Conservation (phyloP, 2,888 invertebrate genomes). For the Geophilus truncorum region DNA sequence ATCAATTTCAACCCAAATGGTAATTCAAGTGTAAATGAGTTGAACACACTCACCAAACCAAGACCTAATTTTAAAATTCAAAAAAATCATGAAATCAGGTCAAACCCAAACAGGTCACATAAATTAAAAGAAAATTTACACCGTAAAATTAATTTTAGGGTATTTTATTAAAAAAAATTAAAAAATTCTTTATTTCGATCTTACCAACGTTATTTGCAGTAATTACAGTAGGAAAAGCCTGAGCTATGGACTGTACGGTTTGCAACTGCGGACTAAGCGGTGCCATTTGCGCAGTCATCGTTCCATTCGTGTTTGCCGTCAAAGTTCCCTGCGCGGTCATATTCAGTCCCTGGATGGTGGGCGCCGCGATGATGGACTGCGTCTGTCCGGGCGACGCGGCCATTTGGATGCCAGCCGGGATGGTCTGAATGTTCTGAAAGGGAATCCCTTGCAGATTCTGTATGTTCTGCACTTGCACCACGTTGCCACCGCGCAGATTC, state of each 20-base stretch:
- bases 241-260: conserved; percentile 38
- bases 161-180: too few species aligned
- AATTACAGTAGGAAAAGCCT: conserved; percentile 67
- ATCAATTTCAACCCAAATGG: background rate
- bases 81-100: background rate
- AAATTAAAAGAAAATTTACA: background rate
- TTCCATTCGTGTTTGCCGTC: background rate
- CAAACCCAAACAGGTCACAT: background rate
- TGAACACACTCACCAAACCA: background rate
- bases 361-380: conserved; percentile 10
- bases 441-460: conserved; percentile 34
- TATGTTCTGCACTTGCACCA: conserved; percentile 35
- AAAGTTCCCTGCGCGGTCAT: conserved; percentile 9
- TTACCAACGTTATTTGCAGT: conserved; percentile 27
- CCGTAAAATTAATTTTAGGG: too few species aligned
- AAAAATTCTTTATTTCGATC: background rate
- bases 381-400: background rate
- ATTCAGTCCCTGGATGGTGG: conserved; percentile 9
- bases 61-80: background rate
- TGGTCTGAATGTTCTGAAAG: conserved; percentile 30
- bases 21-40: background rate
- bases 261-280: conserved; percentile 37
- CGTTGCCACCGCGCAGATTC: conserved; percentile 36
- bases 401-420: conserved; percentile 27
- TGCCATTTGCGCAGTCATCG: conserved; percentile 31